Percentiles rank a stretch among this genome's conserved stretches.
Conservation (phyloP, 2,888 invertebrate species). For the Invenusta paracnida region DNA sequence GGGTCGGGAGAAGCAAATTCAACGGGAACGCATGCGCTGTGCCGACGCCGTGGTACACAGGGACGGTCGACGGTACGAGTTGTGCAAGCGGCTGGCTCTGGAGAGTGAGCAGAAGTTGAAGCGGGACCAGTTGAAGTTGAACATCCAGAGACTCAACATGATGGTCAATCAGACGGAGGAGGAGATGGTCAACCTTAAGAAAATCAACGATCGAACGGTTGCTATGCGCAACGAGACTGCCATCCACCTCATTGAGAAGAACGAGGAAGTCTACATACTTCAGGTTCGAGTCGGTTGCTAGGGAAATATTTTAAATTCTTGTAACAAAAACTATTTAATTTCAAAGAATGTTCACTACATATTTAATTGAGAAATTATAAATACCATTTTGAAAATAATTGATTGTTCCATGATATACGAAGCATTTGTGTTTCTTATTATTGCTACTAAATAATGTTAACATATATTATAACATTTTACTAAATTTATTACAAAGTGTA, state of each 20-base stretch:
- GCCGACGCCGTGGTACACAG: neutral
- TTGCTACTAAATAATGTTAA: too few species aligned
- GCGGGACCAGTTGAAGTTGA: slow-evolving; percentile 15
- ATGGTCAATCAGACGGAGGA: slow-evolving; percentile 33
- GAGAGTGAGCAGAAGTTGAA: slow-evolving; percentile 6
- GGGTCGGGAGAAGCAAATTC: slow-evolving; percentile 50
- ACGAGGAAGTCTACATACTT: slow-evolving; percentile 33
- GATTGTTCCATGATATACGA: too few species aligned
- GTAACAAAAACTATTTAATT: too few species aligned
- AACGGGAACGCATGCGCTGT: slow-evolving; percentile 52
- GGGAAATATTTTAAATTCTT: too few species aligned
- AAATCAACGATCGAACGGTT: slow-evolving; percentile 11
- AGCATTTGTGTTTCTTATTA: too few species aligned
- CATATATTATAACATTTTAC: too few species aligned
- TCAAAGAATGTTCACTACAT: too few species aligned
- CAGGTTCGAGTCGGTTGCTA: too few species aligned
- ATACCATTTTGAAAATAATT: too few species aligned
- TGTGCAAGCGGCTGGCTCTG: slow-evolving; percentile 11
- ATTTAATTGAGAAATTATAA: too few species aligned
- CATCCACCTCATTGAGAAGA: slow-evolving; percentile 30
- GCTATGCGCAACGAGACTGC: slow-evolving; percentile 20
- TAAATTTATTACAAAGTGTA: too few species aligned
- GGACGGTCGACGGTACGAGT: slow-evolving; percentile 1
- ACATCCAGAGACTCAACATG: slow-evolving; percentile 28
- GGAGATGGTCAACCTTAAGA: slow-evolving; percentile 11